Conservation (phyloP, 2,113 vertebrate genomes). For the Kryptolebias marmoratus region DNA sequence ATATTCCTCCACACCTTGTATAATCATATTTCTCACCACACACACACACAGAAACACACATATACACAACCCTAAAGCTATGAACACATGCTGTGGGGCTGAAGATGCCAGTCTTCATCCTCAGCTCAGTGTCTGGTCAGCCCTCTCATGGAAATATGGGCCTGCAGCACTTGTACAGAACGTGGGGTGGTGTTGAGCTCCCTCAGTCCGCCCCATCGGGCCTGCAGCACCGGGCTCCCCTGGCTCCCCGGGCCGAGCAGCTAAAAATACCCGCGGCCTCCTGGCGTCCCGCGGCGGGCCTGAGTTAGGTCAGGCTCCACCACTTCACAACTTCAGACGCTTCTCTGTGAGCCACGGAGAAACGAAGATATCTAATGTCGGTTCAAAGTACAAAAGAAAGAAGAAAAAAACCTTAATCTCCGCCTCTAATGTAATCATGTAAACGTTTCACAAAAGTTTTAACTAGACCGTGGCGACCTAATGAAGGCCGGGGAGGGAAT, state of each 20-base stretch:
- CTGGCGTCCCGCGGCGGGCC: slow-evolving; percentile 51
- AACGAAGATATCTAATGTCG: not conserved
- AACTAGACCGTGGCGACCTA: slow-evolving; percentile 3
- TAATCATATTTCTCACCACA: not conserved
- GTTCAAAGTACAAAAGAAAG: not conserved
- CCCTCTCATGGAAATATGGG: slow-evolving; percentile 12
- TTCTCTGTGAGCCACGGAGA: not conserved
- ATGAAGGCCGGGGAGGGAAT: slow-evolving; percentile 48
- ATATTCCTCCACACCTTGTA: slow-evolving; percentile 3
- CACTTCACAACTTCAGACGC: not conserved
- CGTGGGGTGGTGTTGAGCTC: slow-evolving; percentile 44
- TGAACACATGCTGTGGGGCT: slow-evolving; percentile 10
- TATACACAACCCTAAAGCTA: not conserved
- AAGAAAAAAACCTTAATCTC: not conserved
- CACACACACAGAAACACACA: not conserved
- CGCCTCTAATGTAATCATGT: too few relatives aligned
- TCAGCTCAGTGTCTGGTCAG: slow-evolving; percentile 20
- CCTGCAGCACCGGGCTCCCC: slow-evolving; percentile 44
- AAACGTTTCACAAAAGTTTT: slow-evolving; percentile 15
- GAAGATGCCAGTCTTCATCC: slow-evolving; percentile 23
- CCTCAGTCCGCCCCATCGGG: slow-evolving; percentile 62
- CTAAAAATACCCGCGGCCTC: slow-evolving; percentile 77
- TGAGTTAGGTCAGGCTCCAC: not conserved
- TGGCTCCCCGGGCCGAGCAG: slow-evolving; percentile 54
- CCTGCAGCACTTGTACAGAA: not conserved